These are phyloP conservation scores for Oscheius onirici DNA, from an alignment of 2,888 invertebrate genomes.

Conservation along the genomic window DNA sequence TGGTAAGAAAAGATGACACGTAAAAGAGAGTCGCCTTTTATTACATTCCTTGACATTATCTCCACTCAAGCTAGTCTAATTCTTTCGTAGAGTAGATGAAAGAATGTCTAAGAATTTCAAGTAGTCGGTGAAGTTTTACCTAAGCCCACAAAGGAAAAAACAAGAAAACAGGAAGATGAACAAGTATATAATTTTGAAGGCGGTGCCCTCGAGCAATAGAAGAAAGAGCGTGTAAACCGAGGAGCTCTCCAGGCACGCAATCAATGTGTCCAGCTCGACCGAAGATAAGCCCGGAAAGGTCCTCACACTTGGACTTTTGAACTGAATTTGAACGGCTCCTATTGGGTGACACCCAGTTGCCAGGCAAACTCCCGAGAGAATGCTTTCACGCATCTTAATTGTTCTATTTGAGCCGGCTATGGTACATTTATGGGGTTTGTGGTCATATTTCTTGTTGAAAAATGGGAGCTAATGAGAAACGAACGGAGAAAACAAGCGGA, in stretches of 20 bases:
- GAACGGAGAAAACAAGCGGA: no score
- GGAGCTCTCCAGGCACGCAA: conserved; percentile 30
- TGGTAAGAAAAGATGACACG: no score
- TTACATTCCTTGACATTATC: no score
- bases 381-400: not conserved
- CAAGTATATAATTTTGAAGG: conserved; percentile 28
- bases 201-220: conserved; percentile 13
- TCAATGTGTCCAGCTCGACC: conserved; percentile 31
- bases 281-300: conserved; percentile 30
- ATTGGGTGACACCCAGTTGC: not conserved
- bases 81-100: no score
- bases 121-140: no score
- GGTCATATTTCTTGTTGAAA: no score
- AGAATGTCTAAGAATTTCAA: no score
- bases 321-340: no score
- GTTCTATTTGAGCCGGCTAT: not conserved
- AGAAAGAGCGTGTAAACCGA: conserved; percentile 20
- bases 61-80: no score
- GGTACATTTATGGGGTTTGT: no score
- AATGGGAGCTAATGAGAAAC: no score
- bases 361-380: not conserved
- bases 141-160: not conserved
- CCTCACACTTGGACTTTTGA: conserved; percentile 1
- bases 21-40: no score
- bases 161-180: not conserved